phyloP scores from a whole-genome alignment of 2,888 invertebrate genomes.

The Candidula unifasciata region DNA sequence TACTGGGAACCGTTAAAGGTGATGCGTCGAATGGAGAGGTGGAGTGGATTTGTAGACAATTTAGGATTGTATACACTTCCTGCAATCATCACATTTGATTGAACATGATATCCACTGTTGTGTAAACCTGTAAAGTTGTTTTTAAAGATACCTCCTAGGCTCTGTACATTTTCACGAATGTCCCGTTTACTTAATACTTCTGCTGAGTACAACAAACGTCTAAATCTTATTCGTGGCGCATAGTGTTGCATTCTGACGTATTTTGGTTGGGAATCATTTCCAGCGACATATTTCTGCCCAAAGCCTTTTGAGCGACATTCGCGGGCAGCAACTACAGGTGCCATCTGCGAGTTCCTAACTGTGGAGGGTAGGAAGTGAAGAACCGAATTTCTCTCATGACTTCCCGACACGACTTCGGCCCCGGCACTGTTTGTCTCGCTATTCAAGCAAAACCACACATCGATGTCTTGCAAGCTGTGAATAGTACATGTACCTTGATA shows the following conservation, averaged over 20 bases:
- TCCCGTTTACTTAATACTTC: too few relatives aligned
- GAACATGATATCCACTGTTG: not conserved
- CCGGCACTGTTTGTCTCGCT: not conserved
- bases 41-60: not conserved
- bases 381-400: not conserved
- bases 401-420: not conserved
- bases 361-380: constrained; percentile 10
- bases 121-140: not conserved
- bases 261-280: not conserved
- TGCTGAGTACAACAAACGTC: too few relatives aligned
- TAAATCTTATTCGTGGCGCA: not conserved
- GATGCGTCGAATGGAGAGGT: constrained; percentile 13
- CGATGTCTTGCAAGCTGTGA: constrained; percentile 12
- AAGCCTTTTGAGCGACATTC: constrained; percentile 2
- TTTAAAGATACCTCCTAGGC: too few relatives aligned
- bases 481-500: constrained; percentile 36
- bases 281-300: not conserved
- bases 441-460: constrained; percentile 18
- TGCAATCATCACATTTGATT: constrained; percentile 18
- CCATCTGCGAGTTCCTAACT: too few relatives aligned
- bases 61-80: not conserved
- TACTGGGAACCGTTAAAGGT: constrained; percentile 6
- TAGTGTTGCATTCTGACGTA: not conserved
- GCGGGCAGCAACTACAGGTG: not conserved
- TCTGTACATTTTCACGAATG: too few relatives aligned